These are phyloP conservation scores for Pegea sp. DNA, from an alignment of 23 tunicate species.

Conservation along the genomic window DNA sequence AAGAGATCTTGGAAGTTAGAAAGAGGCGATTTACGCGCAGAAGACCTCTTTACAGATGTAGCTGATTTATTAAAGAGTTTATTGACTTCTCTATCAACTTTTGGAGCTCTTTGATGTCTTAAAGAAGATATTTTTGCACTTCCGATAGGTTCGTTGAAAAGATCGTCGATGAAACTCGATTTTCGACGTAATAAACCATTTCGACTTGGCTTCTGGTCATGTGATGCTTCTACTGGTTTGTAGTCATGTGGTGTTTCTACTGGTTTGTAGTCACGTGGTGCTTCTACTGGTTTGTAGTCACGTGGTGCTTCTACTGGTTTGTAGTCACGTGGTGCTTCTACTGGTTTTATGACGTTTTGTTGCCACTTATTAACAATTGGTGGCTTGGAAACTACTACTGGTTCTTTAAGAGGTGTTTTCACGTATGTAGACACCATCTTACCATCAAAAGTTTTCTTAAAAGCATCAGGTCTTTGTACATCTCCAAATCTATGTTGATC, in stretches of 20 bases:
- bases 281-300: background rate
- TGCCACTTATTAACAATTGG: too few relatives aligned
- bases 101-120: background rate
- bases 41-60: too few relatives aligned
- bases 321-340: too few relatives aligned
- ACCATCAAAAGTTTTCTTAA: background rate
- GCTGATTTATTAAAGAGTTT: too few relatives aligned
- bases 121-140: background rate
- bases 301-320: background rate
- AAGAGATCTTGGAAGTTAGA: constrained; percentile 33
- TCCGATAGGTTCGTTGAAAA: background rate
- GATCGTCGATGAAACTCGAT: background rate
- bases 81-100: background rate
- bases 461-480: constrained; percentile 15
- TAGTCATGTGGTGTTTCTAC: background rate
- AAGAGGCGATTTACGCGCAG: constrained; percentile 15
- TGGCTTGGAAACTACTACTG: background rate
- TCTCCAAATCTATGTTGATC: constrained; percentile 54
- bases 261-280: background rate
- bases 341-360: too few relatives aligned
- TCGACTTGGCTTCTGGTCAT: background rate
- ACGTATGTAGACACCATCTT: constrained; percentile 3
- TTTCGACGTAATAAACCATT: background rate
- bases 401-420: background rate
- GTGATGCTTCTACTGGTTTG: too few relatives aligned